Evolutionary conservation across 2,888 invertebrate species (phyloP), one percentile per base, ranked within the genome.

Genomic region (Pandemis heparana): DNA sequence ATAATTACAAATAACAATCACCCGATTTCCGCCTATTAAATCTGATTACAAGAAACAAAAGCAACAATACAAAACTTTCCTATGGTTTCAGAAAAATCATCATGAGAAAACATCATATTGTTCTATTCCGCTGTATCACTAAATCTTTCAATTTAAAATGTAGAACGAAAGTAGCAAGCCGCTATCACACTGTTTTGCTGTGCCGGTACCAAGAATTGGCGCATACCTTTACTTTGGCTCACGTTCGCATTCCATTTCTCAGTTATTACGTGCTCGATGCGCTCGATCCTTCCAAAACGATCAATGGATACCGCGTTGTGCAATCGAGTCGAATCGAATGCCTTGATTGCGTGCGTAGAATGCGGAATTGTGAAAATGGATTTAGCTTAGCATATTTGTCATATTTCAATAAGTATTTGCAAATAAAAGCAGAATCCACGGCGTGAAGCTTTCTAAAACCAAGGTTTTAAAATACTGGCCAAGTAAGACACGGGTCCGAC

Each of bases 81-180:
- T 75, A 56, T 71, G 38, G 51, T 66, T 75, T 77, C 77, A 75
- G 65, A 71, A 70, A 76, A 71, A 75, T 56, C 71, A 69, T 68
- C 83, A 82, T 79, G 84, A 82, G 81, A 82, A 81, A 80, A 72
- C 70, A 76, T 81, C 75, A 79, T 78, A 83, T 81, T 82, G 80
- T 79, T 79, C 65, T 76, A 77, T 79, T 79, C 71, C 77, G 32
- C 76, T 79, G 79, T 83, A 85, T 86, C 83, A 75, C 72, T 75
- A 76, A 83, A 85, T 85, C 84, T 80, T 85, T 83, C 80, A 82
- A 84, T 85, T 85, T 84, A 78, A 82, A 85, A 87, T 85, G 78
- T 85, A 73, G 86, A 83, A 84, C 85, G 83, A 84, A 84, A 84
- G 82, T 73, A 72, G 63, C 65, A 39, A 65, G 41, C 38, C 23